These are phyloP conservation scores for Eurystomus glaucurus DNA, from an alignment of 2,797 vertebrate species.

Conservation along the genomic window DNA sequence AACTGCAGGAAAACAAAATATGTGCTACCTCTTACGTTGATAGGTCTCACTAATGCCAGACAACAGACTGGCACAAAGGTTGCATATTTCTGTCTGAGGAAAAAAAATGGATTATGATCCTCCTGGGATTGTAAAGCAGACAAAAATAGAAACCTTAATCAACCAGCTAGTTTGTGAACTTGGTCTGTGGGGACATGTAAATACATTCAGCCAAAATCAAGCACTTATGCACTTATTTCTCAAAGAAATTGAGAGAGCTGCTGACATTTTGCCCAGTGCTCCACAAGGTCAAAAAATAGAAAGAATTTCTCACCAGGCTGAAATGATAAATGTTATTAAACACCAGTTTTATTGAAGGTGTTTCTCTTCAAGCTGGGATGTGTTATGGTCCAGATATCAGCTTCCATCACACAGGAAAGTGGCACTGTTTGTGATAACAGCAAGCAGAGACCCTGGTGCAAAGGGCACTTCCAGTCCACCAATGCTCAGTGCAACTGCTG, in stretches of 20 bases:
- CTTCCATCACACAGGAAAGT: not conserved
- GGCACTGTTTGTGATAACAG: not conserved
- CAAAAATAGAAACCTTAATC: constrained; percentile 29
- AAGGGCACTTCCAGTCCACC: not conserved
- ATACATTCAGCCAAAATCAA: constrained; percentile 15
- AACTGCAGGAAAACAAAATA: not conserved
- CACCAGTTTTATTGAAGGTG: not conserved
- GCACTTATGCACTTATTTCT: constrained; percentile 1
- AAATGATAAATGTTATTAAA: not conserved
- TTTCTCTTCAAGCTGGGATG: not conserved
- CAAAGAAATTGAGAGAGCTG: not conserved
- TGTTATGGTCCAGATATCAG: not conserved
- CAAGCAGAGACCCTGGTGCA: not conserved
- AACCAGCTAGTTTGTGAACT: not conserved
- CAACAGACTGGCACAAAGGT: not conserved
- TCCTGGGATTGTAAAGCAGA: not conserved
- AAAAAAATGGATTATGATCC: not conserved
- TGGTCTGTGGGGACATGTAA: not conserved
- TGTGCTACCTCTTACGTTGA: not conserved
- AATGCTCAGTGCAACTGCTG: not conserved
- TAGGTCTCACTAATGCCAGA: not conserved
- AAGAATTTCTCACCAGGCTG: not conserved
- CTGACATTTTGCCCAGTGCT: not conserved
- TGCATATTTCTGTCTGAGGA: not conserved
- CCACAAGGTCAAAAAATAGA: rapidly evolving